Base-by-base conservation (phyloP, 1,140 invertebrate genomes). In the Neodiprion lecontei region DNA sequence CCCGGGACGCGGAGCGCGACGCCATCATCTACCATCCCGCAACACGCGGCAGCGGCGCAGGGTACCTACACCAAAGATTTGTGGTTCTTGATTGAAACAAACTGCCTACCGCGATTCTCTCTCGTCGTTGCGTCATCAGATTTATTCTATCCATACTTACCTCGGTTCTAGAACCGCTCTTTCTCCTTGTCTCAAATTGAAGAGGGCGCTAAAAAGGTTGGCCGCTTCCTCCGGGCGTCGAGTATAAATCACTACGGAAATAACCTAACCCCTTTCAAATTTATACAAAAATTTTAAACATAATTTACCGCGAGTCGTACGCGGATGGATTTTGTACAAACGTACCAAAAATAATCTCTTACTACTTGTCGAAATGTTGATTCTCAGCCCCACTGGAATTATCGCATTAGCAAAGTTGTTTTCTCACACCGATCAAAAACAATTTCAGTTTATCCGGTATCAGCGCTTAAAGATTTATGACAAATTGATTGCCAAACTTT, bases 31-130 rank as follows among this genome's bases (percentile, higher is more conserved):
- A 40, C 28, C 2, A 40, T 40, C 28, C 28, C 28, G 28, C 28
- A 40, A 40, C 28, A 40, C 28, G 28, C 28, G 28, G 28, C 28
- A 5, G 28, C 28, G 28, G 28, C 28, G 1, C 28, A 40, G 28
- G 28, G 28, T 40, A 40, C 28, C 53, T 14, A 61, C 53, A 17
- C 53, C 53, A 17, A 61, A 61, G 53, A 61, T 61, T 61, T 61
- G 53, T 61, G 53, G 53, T 61, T 61, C 53, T 61, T 61, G 53
- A 61, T 61, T 61, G 53, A 61, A 61, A 61, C 53, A 61, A 61
- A 61, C 53, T 61, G 53, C 53, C 53, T 61, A 61, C 53, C 53
- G 53, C 53, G 9, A 61, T 61, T 61, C 53, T 61, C 28, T 40
- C 53, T 61, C 53, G 53, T 17, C 11, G 53, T 17, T 14, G n/a